phyloP scores from a whole-genome alignment of 2,797 vertebrate species.

The Choloepus didactylus region DNA sequence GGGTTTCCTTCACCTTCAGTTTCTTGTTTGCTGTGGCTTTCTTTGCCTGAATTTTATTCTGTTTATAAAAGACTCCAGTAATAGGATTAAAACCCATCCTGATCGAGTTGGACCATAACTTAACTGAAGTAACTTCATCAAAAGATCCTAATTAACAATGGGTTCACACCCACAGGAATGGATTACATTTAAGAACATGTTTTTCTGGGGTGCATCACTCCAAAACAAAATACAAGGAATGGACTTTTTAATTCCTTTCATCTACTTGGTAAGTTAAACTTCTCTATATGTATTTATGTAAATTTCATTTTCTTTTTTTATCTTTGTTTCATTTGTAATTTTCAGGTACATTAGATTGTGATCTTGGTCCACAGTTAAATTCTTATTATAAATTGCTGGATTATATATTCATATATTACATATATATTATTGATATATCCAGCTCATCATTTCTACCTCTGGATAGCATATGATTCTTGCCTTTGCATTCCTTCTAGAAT shows the following conservation, averaged over 20 bases:
- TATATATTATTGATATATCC: not conserved
- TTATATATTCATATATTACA: not conserved
- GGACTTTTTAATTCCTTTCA: not conserved
- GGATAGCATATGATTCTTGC: not conserved
- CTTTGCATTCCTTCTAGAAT: not conserved
- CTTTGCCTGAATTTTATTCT: no score
- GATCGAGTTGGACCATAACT: no score
- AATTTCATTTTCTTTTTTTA: not conserved
- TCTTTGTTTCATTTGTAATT: not conserved
- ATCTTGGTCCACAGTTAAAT: not conserved
- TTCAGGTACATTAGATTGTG: not conserved
- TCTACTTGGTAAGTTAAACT: not conserved
- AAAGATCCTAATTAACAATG: no score
- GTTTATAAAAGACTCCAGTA: no score
- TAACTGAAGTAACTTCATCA: no score
- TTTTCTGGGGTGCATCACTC: no score
- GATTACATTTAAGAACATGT: no score
- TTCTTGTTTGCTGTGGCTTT: no score
- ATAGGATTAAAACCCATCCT: no score
- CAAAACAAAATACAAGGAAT: not conserved
- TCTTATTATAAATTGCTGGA: not conserved
- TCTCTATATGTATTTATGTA: not conserved
- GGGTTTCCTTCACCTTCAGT: no score
- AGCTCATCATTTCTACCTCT: not conserved
- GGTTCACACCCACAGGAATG: no score